A percentile compares a stretch with the other conserved stretches of the same genome.
These are phyloP conservation scores for Tinamus guttatus DNA, from an alignment of 2,113 vertebrate genomes.

Conservation along the genomic window DNA sequence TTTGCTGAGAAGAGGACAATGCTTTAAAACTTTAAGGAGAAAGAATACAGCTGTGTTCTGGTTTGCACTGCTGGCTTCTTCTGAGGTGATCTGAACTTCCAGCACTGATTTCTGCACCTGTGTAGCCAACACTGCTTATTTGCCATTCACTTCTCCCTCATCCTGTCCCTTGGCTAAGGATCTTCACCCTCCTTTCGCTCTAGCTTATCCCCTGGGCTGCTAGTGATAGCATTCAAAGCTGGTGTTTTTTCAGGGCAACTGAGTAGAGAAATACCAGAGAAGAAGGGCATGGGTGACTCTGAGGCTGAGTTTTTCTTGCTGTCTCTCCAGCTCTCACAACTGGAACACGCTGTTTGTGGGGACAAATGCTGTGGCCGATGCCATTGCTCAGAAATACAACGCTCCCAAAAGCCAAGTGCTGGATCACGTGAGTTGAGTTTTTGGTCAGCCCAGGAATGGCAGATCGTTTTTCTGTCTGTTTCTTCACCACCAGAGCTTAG, in stretches of 20 bases:
- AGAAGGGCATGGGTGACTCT: accelerated
- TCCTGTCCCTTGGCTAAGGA: neutral
- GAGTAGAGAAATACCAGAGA: neutral
- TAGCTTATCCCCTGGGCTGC: neutral
- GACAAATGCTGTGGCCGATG: conserved; percentile 91
- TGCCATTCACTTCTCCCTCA: neutral
- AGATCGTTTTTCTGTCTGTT: neutral
- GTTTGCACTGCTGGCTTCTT: neutral
- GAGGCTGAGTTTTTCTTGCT: neutral
- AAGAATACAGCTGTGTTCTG: neutral
- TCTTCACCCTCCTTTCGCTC: neutral
- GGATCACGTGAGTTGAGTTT: conserved; percentile 87
- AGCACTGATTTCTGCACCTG: neutral
- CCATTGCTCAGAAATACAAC: conserved; percentile 93
- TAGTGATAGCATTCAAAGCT: neutral
- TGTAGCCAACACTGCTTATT: neutral
- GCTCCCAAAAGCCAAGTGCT: conserved; percentile 95
- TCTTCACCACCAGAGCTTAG: accelerated
- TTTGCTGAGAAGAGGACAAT: neutral
- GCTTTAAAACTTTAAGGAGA: neutral
- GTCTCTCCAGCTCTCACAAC: conserved; percentile 88
- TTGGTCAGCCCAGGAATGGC: neutral
- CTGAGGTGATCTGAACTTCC: neutral
- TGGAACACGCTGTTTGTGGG: conserved; percentile 96
- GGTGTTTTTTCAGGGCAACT: neutral